phyloP scores from a whole-genome alignment of 2,797 vertebrate species.

The Gadopsis marmoratus region DNA sequence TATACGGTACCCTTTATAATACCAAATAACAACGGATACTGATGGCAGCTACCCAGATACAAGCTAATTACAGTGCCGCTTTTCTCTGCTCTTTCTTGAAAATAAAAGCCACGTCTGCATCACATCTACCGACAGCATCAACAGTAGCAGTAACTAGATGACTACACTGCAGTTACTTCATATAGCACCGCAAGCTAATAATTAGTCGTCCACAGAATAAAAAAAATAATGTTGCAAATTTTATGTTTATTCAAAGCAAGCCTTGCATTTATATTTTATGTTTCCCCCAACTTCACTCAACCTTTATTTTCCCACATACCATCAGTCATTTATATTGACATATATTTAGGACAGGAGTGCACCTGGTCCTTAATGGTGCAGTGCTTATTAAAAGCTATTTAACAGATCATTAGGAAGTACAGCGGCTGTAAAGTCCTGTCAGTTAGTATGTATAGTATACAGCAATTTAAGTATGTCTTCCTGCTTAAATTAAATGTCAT shows the following conservation, averaged over 20 bases:
- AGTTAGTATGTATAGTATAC: neutral
- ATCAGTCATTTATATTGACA: neutral
- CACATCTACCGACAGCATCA: neutral
- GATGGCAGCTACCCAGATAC: neutral
- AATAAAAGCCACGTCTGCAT: slow-evolving; percentile 14
- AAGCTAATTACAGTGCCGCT: neutral
- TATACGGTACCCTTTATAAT: neutral
- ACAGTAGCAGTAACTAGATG: neutral
- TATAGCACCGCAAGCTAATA: neutral
- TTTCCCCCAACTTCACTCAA: neutral
- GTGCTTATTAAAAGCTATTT: slow-evolving; percentile 24
- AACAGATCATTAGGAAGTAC: neutral
- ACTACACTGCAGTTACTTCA: neutral
- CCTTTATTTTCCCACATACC: neutral
- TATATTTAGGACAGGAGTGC: neutral
- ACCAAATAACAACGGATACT: neutral
- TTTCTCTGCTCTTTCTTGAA: slow-evolving; percentile 11
- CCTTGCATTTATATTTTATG: slow-evolving; percentile 1
- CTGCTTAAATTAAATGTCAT: neutral
- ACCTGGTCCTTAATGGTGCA: neutral
- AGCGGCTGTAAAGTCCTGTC: neutral
- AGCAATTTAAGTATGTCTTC: neutral
- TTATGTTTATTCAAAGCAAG: neutral
- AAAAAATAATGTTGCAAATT: neutral
- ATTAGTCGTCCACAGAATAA: neutral